These are phyloP conservation scores for Chrysina gloriosa DNA, from an alignment of 2,888 invertebrate genomes.

Conservation along the genomic window DNA sequence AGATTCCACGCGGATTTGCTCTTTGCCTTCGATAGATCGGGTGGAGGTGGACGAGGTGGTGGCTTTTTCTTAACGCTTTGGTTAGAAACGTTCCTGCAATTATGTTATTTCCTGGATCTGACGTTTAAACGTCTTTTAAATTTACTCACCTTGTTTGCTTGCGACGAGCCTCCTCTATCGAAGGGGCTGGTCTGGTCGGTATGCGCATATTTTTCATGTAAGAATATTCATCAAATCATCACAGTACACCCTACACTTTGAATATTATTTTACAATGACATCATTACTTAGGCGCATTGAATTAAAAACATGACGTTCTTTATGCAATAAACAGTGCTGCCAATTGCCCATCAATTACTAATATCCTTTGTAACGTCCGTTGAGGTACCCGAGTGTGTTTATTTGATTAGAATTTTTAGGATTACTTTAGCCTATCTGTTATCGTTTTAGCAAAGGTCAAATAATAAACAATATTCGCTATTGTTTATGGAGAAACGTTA, in stretches of 20 bases:
- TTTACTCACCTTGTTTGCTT: constrained; percentile 40
- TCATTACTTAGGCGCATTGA: constrained; percentile 24
- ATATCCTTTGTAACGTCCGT: background rate
- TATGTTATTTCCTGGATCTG: background rate
- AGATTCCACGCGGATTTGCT: constrained; percentile 61
- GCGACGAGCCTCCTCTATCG: constrained; percentile 48
- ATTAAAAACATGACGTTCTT: constrained; percentile 30
- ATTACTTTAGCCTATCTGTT: too few species aligned
- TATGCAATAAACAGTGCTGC: constrained; percentile 25
- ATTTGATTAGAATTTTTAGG: too few species aligned
- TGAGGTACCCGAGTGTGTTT: too few species aligned
- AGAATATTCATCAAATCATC: constrained; percentile 42
- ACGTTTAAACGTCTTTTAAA: constrained; percentile 3
- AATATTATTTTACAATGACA: constrained; percentile 42
- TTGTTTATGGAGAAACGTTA: too few species aligned
- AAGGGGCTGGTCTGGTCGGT: constrained; percentile 51
- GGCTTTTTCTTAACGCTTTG: constrained; percentile 72
- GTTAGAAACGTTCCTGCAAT: constrained; percentile 21
- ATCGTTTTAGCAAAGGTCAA: too few species aligned
- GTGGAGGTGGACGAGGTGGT: constrained; percentile 79
- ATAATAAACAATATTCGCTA: too few species aligned
- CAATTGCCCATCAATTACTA: constrained; percentile 1
- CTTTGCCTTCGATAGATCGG: constrained; percentile 64
- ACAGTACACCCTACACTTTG: constrained; percentile 28
- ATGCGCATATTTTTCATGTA: constrained; percentile 51